Base-by-base conservation (phyloP, 2,113 vertebrate genomes). In the Tenebrosternarchus preto region DNA sequence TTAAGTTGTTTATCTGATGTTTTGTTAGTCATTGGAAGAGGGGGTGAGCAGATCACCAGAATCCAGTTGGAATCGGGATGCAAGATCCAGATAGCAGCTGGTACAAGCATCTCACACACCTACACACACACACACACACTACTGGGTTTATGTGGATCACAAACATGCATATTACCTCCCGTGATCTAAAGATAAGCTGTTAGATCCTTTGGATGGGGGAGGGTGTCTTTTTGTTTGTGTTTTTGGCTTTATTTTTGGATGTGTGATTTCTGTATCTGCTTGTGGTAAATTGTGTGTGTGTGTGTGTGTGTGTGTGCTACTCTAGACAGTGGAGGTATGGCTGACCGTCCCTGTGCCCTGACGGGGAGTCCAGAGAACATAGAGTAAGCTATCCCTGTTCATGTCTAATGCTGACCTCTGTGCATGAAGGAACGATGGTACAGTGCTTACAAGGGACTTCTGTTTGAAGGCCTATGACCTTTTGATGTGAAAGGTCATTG, bases 61-160 rank as follows among this genome's bases (percentile, higher is more conserved):
- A 98, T 99, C 92, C 98, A 99, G 88, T 91, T 95, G 87, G 98
- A 99, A 86, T 98, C 98, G n/a, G 97, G 97, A 87, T 99, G 98
- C 91, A 99, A 99, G 94, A 99, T 99, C 91, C 97, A 99, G 88
- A 98, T 99, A 85, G 96, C 97, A 82, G 95, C 97, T 90, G 98
- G 98, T 99, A 93, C 89, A 91, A 60, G 61, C 2, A 5, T 5
- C 15, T 56, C 22, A 31, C 6, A 17, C 2, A 15, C 15, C 3
- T 39, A 22, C 19, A 5, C 15, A 11, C 20, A n/a, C 20, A 43
- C 5, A 2, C 2, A 22, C 5, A 6, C 1, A 39, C 2, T n/a
- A 9, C 22, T 29, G 5, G 5, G 0, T 31, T 53, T 19, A 31
- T 76, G 55, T 59, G 59, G 36, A 55, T 29, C 61, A 24, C n/a